Evolutionary conservation across 1,140 invertebrate genomes (phyloP).

Genomic region (Caenorhabditis remanei): DNA sequence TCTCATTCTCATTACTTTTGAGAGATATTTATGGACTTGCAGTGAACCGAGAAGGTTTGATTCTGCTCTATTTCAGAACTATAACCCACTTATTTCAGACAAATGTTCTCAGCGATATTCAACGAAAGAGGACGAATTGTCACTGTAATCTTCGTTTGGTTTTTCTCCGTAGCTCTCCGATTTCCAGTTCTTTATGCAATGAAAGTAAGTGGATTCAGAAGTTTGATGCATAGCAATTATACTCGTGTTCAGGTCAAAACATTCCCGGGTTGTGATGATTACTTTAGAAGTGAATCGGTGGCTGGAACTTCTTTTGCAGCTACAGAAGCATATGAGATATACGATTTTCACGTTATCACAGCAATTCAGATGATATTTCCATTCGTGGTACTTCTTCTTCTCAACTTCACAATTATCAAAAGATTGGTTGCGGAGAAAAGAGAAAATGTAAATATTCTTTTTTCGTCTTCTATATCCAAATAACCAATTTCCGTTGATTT

Average conservation of each 20-base stretch:
- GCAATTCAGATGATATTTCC: slow-evolving; percentile 62
- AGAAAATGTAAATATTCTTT: slow-evolving; percentile 50
- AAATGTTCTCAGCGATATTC: slow-evolving; percentile 54
- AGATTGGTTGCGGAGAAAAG: slow-evolving; percentile 61
- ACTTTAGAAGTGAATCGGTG: slow-evolving; percentile 56
- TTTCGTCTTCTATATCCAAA: too few species aligned
- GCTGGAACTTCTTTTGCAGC: slow-evolving; percentile 22
- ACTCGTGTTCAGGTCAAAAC: slow-evolving; percentile 45
- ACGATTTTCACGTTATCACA: slow-evolving; percentile 61
- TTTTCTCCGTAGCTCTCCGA: slow-evolving; percentile 31
- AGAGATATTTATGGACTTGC: slow-evolving; percentile 61
- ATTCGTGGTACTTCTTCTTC: slow-evolving; percentile 48
- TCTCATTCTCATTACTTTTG: slow-evolving; percentile 62
- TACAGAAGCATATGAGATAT: slow-evolving; percentile 48
- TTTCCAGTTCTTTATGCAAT: slow-evolving; percentile 58
- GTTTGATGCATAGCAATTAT: not conserved
- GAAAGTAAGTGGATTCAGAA: not conserved
- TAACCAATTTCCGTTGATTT: slow-evolving; percentile 1
- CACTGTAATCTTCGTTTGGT: slow-evolving; percentile 35
- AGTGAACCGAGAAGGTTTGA: slow-evolving; percentile 52
- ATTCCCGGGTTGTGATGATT: slow-evolving; percentile 57
- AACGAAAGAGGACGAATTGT: slow-evolving; percentile 57
- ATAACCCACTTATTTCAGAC: slow-evolving; percentile 37
- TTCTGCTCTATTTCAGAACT: not conserved
- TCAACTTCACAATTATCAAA: slow-evolving; percentile 60